These are phyloP conservation scores for Siniperca undulata DNA, from an alignment of 2,797 vertebrate genomes.

Conservation along the genomic window DNA sequence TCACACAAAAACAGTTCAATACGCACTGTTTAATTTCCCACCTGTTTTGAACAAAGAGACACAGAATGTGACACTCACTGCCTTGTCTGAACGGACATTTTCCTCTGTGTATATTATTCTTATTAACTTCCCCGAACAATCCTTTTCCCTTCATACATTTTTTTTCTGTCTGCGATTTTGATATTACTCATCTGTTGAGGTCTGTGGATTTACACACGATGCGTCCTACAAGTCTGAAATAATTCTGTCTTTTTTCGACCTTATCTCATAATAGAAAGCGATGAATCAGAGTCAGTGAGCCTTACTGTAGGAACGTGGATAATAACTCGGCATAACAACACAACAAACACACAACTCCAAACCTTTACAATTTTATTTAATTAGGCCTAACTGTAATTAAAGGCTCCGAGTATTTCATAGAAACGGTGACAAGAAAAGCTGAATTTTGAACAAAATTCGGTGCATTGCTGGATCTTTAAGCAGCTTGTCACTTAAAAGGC, in stretches of 20 bases:
- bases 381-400: background rate
- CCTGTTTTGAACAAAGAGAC: background rate
- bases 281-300: background rate
- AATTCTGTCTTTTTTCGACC: background rate
- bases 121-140: background rate
- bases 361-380: background rate
- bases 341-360: background rate
- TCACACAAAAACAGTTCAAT: background rate
- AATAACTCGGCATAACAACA: background rate
- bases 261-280: background rate
- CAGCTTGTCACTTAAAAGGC: constrained; percentile 6
- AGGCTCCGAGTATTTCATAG: background rate
- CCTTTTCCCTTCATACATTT: background rate
- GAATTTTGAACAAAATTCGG: background rate
- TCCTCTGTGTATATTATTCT: background rate
- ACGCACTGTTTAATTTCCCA: background rate
- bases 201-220: background rate
- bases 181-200: background rate
- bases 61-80: background rate
- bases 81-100: background rate
- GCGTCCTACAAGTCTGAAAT: constrained; percentile 7
- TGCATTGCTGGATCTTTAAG: background rate
- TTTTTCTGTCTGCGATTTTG: background rate
- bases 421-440: background rate
- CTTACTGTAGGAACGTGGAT: constrained; percentile 4